Evolutionary conservation across 1,140 invertebrate species (phyloP), one percentile per base, ranked within the genome.

Genomic region (Drosophila subpulchrella): DNA sequence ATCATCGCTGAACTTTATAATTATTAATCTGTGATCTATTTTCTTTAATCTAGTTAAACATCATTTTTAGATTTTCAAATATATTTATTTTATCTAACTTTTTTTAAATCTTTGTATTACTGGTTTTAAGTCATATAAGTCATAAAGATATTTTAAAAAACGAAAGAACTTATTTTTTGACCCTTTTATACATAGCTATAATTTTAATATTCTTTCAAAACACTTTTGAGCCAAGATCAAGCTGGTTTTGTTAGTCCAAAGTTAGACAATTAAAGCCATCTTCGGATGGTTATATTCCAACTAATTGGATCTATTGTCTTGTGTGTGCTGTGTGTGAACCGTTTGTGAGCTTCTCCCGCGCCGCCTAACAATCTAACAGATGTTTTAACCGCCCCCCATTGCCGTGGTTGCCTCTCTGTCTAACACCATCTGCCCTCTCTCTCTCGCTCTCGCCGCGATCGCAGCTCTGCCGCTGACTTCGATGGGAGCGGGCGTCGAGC

Each of bases 401-500:
- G n/a, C 59, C 39, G 2, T 32, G 13, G 4, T 24, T 13, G 34
- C 36, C 15, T 27, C 20, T 42, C 38, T 46, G 4, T 58, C 41
- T 55, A 4, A 30, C 56, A n/a, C 42, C 10, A 10, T 46, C 24
- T 60, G 36, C 32, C 38, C 50, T 58, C 30, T 74, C 30, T 74
- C 38, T 34, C 24, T 54, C n/a, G 32, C 46, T 24, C 50, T 30
- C 46, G 10, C 27, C 15, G 32, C 41, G 60, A 63, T 63, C 60
- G 50, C 48, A 92, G 91, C 92, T 59, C 56, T 92, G 66, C 89
- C 90, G 44, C 56, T 92, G 59, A 88, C 89, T 48, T 95, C 92
- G 65, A 94, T 95, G 56, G 93, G 93, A 38, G 92, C 93, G 53
- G 94, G 95, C 77, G 94, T 94, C 57, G 94, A 95, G 6, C 92